Conservation (phyloP, 2,888 invertebrate species). For the Ichneumoninae sp. region DNA sequence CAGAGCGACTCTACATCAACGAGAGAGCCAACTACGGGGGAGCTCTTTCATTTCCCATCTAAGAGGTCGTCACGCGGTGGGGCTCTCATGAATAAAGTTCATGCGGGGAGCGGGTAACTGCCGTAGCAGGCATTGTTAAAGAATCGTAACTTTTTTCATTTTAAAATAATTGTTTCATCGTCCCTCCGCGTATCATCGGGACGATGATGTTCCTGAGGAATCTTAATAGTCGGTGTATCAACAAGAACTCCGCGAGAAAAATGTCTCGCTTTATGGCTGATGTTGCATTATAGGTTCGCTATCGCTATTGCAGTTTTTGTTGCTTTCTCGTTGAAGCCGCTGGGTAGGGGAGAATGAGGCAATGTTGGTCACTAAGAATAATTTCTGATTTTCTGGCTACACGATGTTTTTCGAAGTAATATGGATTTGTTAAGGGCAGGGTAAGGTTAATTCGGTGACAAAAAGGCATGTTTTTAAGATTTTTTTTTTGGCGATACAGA, state of each 20-base stretch:
- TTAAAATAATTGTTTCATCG: neutral
- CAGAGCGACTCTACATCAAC: neutral
- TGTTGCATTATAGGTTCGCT: neutral
- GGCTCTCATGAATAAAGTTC: neutral
- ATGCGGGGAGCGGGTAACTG: neutral
- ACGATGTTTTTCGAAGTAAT: too few relatives aligned
- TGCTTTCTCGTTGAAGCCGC: too few relatives aligned
- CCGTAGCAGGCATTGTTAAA: neutral
- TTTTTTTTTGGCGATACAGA: too few relatives aligned
- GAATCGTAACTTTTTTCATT: neutral
- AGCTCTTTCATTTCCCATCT: constrained; percentile 3
- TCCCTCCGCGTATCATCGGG: neutral
- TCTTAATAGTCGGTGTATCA: neutral
- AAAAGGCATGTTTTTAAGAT: too few relatives aligned
- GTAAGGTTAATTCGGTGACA: too few relatives aligned
- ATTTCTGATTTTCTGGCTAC: too few relatives aligned
- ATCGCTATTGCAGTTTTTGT: neutral
- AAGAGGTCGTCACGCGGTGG: neutral
- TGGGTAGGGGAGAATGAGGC: too few relatives aligned
- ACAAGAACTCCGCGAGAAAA: neutral
- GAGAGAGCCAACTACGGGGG: neutral
- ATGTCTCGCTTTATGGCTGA: neutral
- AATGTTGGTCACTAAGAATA: too few relatives aligned
- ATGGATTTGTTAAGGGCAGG: too few relatives aligned
- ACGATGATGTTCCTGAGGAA: neutral